Conservation (phyloP, 1,140 invertebrate genomes). For the Calephelis virginiensis region DNA sequence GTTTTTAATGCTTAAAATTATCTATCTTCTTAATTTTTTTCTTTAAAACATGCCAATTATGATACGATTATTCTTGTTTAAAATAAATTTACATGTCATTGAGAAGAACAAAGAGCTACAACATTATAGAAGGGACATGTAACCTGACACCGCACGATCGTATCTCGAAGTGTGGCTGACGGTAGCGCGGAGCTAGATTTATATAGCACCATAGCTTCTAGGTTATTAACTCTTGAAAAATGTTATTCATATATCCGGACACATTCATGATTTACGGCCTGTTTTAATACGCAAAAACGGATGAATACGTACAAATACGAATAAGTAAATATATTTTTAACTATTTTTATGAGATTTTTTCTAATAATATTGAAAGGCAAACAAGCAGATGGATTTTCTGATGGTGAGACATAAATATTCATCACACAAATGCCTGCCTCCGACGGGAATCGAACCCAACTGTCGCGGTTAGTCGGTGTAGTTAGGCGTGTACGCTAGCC, state of each 20-base stretch:
- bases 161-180: constrained; percentile 32
- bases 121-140: constrained; percentile 32
- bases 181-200: constrained; percentile 10
- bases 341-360: too few species aligned
- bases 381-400: too few species aligned
- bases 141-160: constrained; percentile 43
- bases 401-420: too few species aligned
- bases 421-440: too few species aligned
- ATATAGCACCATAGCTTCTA: constrained; percentile 18
- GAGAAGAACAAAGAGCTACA: constrained; percentile 30
- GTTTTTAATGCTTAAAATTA: too few species aligned
- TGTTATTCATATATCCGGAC: constrained; percentile 4
- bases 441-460: too few species aligned
- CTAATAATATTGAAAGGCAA: too few species aligned
- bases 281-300: too few species aligned
- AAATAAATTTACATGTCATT: constrained; percentile 23
- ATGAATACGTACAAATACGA: too few species aligned
- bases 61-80: background rate
- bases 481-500: too few species aligned
- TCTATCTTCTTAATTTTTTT: background rate
- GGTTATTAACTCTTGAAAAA: constrained; percentile 14
- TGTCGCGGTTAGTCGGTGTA: too few species aligned
- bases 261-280: background rate
- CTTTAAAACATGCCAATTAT: background rate
- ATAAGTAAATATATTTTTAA: too few species aligned